phyloP scores from a whole-genome alignment of 2,113 vertebrate genomes.

The Upupa epops region DNA sequence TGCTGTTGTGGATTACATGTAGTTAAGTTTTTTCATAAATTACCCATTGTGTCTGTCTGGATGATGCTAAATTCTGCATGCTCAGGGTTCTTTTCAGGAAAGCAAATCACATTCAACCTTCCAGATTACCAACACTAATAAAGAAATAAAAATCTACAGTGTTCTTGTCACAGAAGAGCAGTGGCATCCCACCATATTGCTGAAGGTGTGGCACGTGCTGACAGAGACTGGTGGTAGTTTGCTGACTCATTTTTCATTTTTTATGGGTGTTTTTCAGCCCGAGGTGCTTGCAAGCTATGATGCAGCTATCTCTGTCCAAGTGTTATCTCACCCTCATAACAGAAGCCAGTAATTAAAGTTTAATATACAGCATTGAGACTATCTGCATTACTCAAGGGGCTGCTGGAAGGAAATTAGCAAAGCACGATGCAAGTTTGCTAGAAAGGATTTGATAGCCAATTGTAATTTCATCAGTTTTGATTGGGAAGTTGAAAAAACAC shows the following conservation, averaged over 20 bases:
- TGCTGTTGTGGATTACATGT: not conserved
- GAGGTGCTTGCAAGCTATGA: slow-evolving; percentile 8
- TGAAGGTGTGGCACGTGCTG: slow-evolving; percentile 28
- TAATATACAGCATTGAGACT: slow-evolving; percentile 49
- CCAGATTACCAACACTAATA: slow-evolving; percentile 50
- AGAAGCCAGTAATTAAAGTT: slow-evolving; percentile 65
- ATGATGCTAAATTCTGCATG: not conserved
- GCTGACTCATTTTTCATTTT: slow-evolving; percentile 62
- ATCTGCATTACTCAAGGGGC: slow-evolving; percentile 32
- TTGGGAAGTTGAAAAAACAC: slow-evolving; percentile 32
- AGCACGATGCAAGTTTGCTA: slow-evolving; percentile 36
- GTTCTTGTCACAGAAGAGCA: slow-evolving; percentile 56
- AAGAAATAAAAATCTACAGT: slow-evolving; percentile 59
- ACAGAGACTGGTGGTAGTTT: slow-evolving; percentile 12
- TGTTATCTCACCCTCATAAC: not conserved
- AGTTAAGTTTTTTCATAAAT: not conserved
- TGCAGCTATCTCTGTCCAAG: slow-evolving; percentile 14
- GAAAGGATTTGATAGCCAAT: slow-evolving; percentile 54
- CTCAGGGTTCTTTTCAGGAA: not conserved
- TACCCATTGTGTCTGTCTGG: not conserved
- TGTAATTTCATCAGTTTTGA: slow-evolving; percentile 50
- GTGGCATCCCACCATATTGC: slow-evolving; percentile 11
- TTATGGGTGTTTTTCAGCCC: not conserved
- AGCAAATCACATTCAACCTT: slow-evolving; percentile 9
- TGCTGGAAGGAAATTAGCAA: slow-evolving; percentile 53